Conservation (phyloP, 2,113 vertebrate species). For the Pterophyllum scalare region DNA sequence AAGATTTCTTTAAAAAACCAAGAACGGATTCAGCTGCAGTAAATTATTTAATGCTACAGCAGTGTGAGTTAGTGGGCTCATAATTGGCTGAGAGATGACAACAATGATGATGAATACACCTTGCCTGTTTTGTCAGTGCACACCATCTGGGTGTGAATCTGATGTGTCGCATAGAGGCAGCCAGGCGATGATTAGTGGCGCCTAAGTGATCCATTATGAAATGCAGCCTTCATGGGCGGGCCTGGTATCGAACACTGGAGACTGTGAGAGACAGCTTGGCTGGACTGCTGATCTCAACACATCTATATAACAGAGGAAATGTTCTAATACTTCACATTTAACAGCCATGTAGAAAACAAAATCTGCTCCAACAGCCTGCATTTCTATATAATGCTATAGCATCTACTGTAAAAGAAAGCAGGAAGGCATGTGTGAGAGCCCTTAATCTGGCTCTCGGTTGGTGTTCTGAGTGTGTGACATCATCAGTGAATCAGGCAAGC, state of each 20-base stretch:
- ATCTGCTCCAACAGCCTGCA: not conserved
- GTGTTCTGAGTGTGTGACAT: conserved; percentile 76
- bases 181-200: conserved; percentile 47
- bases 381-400: not conserved
- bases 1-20: not conserved
- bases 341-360: not conserved
- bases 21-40: not conserved
- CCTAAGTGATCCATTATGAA: conserved; percentile 51
- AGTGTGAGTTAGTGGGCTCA: not conserved
- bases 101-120: conserved; percentile 30
- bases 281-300: conserved; percentile 16
- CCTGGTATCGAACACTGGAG: conserved; percentile 32
- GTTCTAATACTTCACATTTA: conserved; percentile 3
- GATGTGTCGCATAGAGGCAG: conserved; percentile 53
- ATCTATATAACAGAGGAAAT: conserved; percentile 9
- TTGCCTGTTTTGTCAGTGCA: conserved; percentile 33
- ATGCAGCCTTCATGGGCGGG: conserved; percentile 28
- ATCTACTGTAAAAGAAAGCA: not conserved
- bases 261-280: conserved; percentile 11
- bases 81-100: conserved; percentile 3
- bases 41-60: not conserved
- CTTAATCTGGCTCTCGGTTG: conserved; percentile 22
- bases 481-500: conserved; percentile 80
- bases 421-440: not conserved
- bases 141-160: conserved; percentile 56